Conservation (phyloP, 1,140 invertebrate species). For the Papilio glaucus region DNA sequence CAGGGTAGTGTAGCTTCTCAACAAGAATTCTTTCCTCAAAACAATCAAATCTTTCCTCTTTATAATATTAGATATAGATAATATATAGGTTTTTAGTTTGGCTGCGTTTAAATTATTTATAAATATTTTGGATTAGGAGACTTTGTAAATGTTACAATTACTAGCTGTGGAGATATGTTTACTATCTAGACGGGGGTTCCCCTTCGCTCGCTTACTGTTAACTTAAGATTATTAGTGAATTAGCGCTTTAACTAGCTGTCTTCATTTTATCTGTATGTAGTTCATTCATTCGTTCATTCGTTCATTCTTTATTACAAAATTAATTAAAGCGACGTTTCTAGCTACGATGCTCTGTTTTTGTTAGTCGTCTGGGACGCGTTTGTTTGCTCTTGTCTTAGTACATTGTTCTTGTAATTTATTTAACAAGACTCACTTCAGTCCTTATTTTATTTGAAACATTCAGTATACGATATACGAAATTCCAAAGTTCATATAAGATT, state of each 20-base stretch:
- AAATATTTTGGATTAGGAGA: no score
- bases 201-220: neutral
- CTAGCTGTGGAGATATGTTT: neutral
- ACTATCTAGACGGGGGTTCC: neutral
- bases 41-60: no score
- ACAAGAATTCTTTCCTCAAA: no score
- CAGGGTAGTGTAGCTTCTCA: no score
- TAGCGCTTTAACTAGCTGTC: neutral
- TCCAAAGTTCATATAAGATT: no score
- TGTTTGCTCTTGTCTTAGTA: constrained; percentile 1
- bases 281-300: neutral
- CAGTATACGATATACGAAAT: no score
- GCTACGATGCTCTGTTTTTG: neutral
- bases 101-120: no score
- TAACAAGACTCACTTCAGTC: neutral
- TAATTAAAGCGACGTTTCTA: constrained; percentile 7
- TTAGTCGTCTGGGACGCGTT: neutral
- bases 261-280: neutral
- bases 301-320: constrained; percentile 3
- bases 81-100: no score
- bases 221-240: constrained; percentile 1
- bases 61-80: no score
- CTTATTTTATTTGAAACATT: neutral
- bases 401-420: neutral
- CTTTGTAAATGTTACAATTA: no score